These are phyloP conservation scores for Centropus bengalensis DNA, from an alignment of 2,113 vertebrate species.

Conservation along the genomic window DNA sequence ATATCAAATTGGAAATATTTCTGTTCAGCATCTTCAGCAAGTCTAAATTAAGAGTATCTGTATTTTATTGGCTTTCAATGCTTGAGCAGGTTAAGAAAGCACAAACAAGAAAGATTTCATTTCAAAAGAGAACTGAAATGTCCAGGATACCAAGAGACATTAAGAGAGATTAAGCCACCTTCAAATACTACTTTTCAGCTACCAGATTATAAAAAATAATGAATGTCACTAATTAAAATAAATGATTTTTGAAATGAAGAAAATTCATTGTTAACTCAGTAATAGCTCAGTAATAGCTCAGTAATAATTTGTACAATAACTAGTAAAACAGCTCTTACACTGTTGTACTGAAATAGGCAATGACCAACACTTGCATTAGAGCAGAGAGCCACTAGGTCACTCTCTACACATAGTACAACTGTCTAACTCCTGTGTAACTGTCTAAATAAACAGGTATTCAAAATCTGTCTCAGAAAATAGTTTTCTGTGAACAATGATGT, in stretches of 20 bases:
- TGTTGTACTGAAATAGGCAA: background rate
- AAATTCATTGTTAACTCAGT: constrained; percentile 19
- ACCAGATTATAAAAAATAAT: constrained; percentile 65
- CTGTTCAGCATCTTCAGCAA: constrained; percentile 64
- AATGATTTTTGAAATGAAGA: constrained; percentile 50
- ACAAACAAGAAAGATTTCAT: constrained; percentile 62
- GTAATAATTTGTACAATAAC: background rate
- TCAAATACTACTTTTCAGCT: constrained; percentile 42
- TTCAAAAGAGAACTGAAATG: constrained; percentile 43
- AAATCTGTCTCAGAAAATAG: background rate
- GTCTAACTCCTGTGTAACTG: too few species aligned
- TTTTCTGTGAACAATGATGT: background rate
- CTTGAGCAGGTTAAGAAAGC: constrained; percentile 57
- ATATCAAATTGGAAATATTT: constrained; percentile 73
- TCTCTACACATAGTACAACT: background rate
- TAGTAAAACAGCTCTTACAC: background rate
- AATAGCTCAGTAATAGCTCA: constrained; percentile 5
- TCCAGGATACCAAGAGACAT: constrained; percentile 44
- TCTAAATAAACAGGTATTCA: background rate
- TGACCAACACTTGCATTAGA: background rate
- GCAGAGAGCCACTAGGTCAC: background rate
- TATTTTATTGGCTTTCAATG: constrained; percentile 64
- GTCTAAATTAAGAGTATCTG: constrained; percentile 52
- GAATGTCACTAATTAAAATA: constrained; percentile 47
- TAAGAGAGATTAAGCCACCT: constrained; percentile 59